Evolutionary conservation across 2,888 invertebrate genomes (phyloP), one percentile per base, ranked within the genome.

Genomic region (Malthinus flaveolus): DNA sequence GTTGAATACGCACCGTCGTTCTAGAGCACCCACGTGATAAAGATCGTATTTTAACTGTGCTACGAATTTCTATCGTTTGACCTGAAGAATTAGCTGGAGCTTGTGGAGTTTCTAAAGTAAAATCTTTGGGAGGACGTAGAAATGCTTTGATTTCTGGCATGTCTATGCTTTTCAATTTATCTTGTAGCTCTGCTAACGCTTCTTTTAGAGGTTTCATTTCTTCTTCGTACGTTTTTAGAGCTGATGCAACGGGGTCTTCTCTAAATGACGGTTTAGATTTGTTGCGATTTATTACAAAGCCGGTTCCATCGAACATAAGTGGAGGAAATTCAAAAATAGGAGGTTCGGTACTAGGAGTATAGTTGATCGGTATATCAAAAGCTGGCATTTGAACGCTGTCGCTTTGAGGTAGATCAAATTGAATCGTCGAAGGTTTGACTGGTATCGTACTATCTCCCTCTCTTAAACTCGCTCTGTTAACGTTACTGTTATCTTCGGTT

Each of bases 131-230:
- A 33, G 46, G 36, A 37, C 62, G 59, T 34, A 47, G 8, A 31
- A 49, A 56, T 9, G 35, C 62, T 13, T 66, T 62, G 7, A 67
- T 36, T 56, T 67, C 69, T 7, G 67, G 63, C 32, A 68, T 54
- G 39, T 68, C 64, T 11, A 69, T 54, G 32, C 60, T 62, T 31
- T 50, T 54, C 32, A 70, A 62, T 62, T 68, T 67, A 36, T 62
- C 47, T 45, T 65, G 67, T n/a, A 70, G 37, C 12, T 61, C 50
- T 11, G 34, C 49, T 23, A 70, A 55, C 6, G 67, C 63, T 44
- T 61, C 36, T n/a, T 56, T 44, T 9, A 69, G 35, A 6, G 70
- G 68, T 56, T 61, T 65, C 62, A 70, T 65, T 65, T 68, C 67
- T 12, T 61, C 65, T 61, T 70, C 67, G 15, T 66, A 70, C 7